phyloP scores from a whole-genome alignment of 1,140 invertebrate genomes.

The Nylanderia fulva region DNA sequence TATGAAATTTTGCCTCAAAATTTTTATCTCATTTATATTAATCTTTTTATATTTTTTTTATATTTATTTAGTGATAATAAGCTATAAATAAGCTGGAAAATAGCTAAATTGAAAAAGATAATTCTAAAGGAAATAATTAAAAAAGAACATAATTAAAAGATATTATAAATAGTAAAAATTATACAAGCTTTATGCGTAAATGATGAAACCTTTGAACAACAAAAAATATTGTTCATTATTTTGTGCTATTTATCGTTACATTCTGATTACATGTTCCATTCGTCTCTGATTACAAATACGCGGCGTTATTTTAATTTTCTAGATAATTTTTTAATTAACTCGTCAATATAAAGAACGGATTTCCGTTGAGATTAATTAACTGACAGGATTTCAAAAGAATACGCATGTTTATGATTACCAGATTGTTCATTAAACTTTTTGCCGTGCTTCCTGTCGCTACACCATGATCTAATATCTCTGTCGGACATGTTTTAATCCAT shows the following conservation, averaged over 20 bases:
- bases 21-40: not conserved
- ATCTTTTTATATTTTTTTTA: not conserved
- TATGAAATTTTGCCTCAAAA: not conserved
- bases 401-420: constrained; percentile 13
- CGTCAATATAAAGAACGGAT: not conserved
- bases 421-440: constrained; percentile 49
- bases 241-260: not conserved
- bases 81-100: not conserved
- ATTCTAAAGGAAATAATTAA: no score
- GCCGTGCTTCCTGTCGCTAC: constrained; percentile 31
- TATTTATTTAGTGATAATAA: not conserved
- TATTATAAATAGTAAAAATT: not conserved
- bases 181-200: not conserved
- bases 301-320: not conserved
- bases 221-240: not conserved
- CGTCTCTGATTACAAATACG: not conserved
- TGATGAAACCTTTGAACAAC: not conserved
- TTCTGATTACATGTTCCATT: not conserved
- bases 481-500: constrained; percentile 29
- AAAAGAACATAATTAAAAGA: no score
- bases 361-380: constrained; percentile 23
- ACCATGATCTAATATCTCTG: constrained; percentile 9
- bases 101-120: no score
- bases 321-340: constrained; percentile 21
- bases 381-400: not conserved